Evolutionary conservation across 1,140 invertebrate species (phyloP).

Genomic region (Mycetomoellerius zeteki): DNA sequence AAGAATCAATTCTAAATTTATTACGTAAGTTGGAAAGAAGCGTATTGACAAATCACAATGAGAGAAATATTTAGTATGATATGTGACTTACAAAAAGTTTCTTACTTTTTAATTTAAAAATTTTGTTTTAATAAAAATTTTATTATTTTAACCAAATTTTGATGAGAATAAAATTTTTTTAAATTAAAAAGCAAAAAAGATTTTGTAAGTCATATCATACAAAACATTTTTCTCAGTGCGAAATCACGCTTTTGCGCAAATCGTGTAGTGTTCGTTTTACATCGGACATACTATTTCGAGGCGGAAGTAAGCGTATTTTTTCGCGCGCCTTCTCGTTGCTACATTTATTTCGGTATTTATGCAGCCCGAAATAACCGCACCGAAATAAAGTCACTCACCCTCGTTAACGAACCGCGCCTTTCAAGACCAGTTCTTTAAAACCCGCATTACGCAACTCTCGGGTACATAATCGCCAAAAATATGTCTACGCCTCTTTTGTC

Average conservation of each 20-base stretch:
- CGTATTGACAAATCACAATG: neutral
- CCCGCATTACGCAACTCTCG: constrained; percentile 54
- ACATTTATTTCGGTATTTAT: constrained; percentile 57
- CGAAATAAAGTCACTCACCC: constrained; percentile 69
- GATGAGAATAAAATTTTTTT: too few relatives aligned
- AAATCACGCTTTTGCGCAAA: constrained; percentile 27
- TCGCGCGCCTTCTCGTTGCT: constrained; percentile 7
- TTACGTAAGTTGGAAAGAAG: neutral
- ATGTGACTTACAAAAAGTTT: too few relatives aligned
- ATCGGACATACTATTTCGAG: constrained; percentile 56
- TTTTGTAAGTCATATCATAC: too few relatives aligned
- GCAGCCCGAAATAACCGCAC: constrained; percentile 60
- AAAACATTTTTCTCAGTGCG: too few relatives aligned
- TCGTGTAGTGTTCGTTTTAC: neutral
- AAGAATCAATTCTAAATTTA: neutral
- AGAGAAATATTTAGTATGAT: too few relatives aligned
- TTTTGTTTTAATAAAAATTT: too few relatives aligned
- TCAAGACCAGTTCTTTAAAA: constrained; percentile 37
- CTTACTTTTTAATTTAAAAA: too few relatives aligned
- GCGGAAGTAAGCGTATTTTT: constrained; percentile 45
- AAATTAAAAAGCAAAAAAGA: too few relatives aligned
- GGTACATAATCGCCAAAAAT: neutral
- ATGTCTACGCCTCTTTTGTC: constrained; percentile 10
- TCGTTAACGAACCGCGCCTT: constrained; percentile 66
- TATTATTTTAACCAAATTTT: too few relatives aligned